These are phyloP conservation scores for Amaurobius ferox DNA, from an alignment of 2,888 invertebrate genomes.

Conservation along the genomic window DNA sequence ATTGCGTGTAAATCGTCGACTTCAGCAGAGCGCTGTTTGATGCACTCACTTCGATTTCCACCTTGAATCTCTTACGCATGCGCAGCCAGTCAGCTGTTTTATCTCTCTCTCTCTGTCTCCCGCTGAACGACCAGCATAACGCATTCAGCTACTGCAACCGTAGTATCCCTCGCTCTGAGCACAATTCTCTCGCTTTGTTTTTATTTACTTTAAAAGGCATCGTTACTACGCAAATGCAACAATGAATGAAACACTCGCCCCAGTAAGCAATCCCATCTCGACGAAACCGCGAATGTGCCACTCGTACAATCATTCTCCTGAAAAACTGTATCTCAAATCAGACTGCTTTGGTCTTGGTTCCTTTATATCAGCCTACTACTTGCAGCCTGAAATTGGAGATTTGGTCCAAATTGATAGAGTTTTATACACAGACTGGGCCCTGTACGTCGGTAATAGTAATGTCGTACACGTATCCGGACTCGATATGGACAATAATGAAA, in stretches of 20 bases:
- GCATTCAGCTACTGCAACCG: neutral
- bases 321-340: constrained; percentile 48
- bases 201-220: neutral
- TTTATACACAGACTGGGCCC: constrained; percentile 76
- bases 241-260: constrained; percentile 48
- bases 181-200: neutral
- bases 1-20: neutral
- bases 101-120: neutral
- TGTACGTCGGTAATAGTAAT: constrained; percentile 75
- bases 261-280: constrained; percentile 31
- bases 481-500: constrained; percentile 71
- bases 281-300: constrained; percentile 14
- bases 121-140: neutral
- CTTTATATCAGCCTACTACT: constrained; percentile 60
- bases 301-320: constrained; percentile 3
- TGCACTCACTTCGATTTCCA: neutral
- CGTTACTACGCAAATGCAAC: neutral
- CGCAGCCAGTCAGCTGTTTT: constrained; percentile 1
- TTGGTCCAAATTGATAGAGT: constrained; percentile 76
- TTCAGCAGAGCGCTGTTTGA: neutral
- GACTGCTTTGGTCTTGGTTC: constrained; percentile 65
- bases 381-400: constrained; percentile 74
- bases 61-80: neutral
- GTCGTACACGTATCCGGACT: constrained; percentile 75
- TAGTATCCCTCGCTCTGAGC: neutral